Evolutionary conservation across 2,113 vertebrate species (phyloP), one percentile per base, ranked within the genome.

Genomic region (Salvator merianae): DNA sequence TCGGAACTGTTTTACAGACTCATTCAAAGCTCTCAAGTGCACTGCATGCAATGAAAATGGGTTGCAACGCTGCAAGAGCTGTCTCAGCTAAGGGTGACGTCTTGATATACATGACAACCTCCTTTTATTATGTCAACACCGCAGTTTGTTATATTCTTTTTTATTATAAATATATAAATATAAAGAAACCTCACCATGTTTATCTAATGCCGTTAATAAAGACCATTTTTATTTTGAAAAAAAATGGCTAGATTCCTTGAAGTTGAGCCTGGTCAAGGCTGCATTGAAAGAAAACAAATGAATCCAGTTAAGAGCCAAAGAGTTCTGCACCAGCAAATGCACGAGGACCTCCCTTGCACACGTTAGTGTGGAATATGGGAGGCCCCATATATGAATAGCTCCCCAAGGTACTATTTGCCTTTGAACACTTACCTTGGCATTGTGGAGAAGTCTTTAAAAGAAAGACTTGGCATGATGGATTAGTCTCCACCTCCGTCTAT

Each of bases 1-100:
- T 90, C 97, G 98, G 91, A 99, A 99, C 95, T 98, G 98, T 96
- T 99, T 99, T 94, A 99, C 98, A 0, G 98, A 99, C 95, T 98
- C 98, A 26, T 99, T 99, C 96, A 99, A 99, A 96, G 98, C 98
- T 87, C 97, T 99, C 87, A 99, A 97, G 95, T 99, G 99, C 43
- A 99, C 98, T 0, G 97, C 98, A 28, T 99, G 99, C 94, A 99
- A 99, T 0, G 99, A 99, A 95, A 99, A 99, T 0, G 99, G 99
- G 75, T 96, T 99, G 89, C 98, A 98, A 94, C 95, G 97, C 63
- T 99, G 98, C 89, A 94, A 91, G 91, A 97, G 94, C 94, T 99
- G 99, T 92, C 94, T 95, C 4, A 90, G 91, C 62, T 97, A 22
- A 88, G 77, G 53, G 79, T 0, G 47, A 12, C 38, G 79, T 18